Evolutionary conservation across 2,888 invertebrate genomes (phyloP).

Genomic region (Clunio marinus): DNA sequence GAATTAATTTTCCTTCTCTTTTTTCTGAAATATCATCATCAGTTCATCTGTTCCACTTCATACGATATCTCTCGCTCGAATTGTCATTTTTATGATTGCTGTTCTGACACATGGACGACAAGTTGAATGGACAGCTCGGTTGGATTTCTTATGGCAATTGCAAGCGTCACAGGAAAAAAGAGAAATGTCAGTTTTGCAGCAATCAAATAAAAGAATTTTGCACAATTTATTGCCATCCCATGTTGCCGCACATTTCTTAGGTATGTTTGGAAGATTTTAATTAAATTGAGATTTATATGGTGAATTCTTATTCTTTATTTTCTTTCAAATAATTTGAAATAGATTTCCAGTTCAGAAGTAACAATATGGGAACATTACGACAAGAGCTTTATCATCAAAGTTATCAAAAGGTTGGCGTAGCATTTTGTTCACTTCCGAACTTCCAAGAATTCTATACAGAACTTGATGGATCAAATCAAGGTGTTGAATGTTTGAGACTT

Average conservation of each 20-base stretch:
- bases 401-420: slow-evolving; percentile 84
- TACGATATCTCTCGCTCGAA: slow-evolving; percentile 71
- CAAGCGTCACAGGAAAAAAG: slow-evolving; percentile 87
- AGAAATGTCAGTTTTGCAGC: slow-evolving; percentile 89
- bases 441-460: slow-evolving; percentile 93
- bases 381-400: slow-evolving; percentile 91
- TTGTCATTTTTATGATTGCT: slow-evolving; percentile 75
- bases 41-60: slow-evolving; percentile 68
- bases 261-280: background rate
- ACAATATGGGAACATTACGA: slow-evolving; percentile 69
- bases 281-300: background rate
- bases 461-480: slow-evolving; percentile 87
- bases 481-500: slow-evolving; percentile 66
- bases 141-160: slow-evolving; percentile 77
- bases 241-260: slow-evolving; percentile 69
- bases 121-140: slow-evolving; percentile 85
- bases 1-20: too few species aligned
- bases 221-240: slow-evolving; percentile 88
- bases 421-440: slow-evolving; percentile 89
- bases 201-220: slow-evolving; percentile 80
- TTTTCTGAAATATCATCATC: background rate
- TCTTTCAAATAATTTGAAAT: too few species aligned
- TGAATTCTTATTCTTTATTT: slow-evolving; percentile 51
- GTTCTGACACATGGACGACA: slow-evolving; percentile 76
- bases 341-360: slow-evolving; percentile 82